Evolutionary conservation across 2,113 vertebrate species (phyloP).

Genomic region (Heterochromis multidens): DNA sequence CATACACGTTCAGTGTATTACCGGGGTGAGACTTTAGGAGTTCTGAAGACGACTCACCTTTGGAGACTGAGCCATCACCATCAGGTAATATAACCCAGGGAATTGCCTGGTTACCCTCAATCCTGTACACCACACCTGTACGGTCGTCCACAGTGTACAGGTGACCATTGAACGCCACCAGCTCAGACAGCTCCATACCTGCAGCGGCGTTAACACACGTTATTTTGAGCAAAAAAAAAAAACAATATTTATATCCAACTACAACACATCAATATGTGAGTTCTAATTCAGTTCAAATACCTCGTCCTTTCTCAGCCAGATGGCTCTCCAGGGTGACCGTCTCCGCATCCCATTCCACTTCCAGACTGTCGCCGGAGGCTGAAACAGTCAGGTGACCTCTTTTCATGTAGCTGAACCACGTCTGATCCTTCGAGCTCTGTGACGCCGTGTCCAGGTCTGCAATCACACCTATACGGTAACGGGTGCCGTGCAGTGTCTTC

Average conservation of each 20-base stretch:
- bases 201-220: background rate
- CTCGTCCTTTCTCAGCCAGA: slow-evolving; percentile 88
- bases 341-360: slow-evolving; percentile 85
- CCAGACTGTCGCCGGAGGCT: slow-evolving; percentile 77
- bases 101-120: slow-evolving; percentile 83
- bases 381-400: slow-evolving; percentile 85
- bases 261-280: background rate
- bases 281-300: background rate
- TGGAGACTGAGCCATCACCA: slow-evolving; percentile 86
- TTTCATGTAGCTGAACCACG: slow-evolving; percentile 92
- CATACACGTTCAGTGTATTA: too few relatives aligned
- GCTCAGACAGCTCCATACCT: slow-evolving; percentile 97
- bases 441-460: slow-evolving; percentile 88
- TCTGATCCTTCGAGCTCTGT: slow-evolving; percentile 76
- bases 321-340: slow-evolving; percentile 80
- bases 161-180: slow-evolving; percentile 88
- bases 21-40: background rate
- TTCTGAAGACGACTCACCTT: slow-evolving; percentile 78
- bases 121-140: slow-evolving; percentile 91
- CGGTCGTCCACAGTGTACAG: slow-evolving; percentile 92
- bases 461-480: slow-evolving; percentile 85
- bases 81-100: slow-evolving; percentile 97
- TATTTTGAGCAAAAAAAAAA: background rate
- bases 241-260: background rate
- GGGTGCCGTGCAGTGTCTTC: slow-evolving; percentile 74